A percentile compares a stretch with the other conserved stretches of the same genome.
Conservation (phyloP, 2,113 vertebrate species). For the Kryptolebias marmoratus region DNA sequence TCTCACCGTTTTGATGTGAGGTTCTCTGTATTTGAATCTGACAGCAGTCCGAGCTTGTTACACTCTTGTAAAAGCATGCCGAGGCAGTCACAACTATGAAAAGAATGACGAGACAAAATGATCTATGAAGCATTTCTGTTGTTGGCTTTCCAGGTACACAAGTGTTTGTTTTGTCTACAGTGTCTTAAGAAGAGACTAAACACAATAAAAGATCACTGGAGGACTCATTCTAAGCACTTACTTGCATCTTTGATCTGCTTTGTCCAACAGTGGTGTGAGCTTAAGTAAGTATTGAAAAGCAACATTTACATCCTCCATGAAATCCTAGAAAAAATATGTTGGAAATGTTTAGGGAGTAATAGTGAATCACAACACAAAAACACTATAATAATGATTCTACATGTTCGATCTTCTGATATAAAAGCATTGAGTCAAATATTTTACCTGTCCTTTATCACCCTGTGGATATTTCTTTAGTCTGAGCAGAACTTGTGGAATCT, state of each 20-base stretch:
- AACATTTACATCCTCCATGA: conserved; percentile 92
- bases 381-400: background rate
- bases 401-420: background rate
- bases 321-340: conserved; percentile 82
- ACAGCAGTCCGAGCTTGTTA: conserved; percentile 92
- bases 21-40: conserved; percentile 84
- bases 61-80: conserved; percentile 94
- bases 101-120: background rate
- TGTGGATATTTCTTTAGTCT: conserved; percentile 94
- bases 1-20: conserved; percentile 90
- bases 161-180: no score
- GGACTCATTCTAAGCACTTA: conserved; percentile 65
- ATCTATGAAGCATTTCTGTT: background rate
- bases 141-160: no score
- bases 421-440: background rate
- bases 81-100: conserved; percentile 91
- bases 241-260: conserved; percentile 98
- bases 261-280: conserved; percentile 93
- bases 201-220: background rate
- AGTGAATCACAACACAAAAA: background rate
- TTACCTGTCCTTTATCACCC: conserved; percentile 88
- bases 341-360: no score
- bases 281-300: conserved; percentile 95
- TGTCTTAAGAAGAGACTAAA: background rate
- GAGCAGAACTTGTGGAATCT: conserved; percentile 96